Conservation (phyloP, 2,797 vertebrate genomes). For the Sarcoramphus papa region DNA sequence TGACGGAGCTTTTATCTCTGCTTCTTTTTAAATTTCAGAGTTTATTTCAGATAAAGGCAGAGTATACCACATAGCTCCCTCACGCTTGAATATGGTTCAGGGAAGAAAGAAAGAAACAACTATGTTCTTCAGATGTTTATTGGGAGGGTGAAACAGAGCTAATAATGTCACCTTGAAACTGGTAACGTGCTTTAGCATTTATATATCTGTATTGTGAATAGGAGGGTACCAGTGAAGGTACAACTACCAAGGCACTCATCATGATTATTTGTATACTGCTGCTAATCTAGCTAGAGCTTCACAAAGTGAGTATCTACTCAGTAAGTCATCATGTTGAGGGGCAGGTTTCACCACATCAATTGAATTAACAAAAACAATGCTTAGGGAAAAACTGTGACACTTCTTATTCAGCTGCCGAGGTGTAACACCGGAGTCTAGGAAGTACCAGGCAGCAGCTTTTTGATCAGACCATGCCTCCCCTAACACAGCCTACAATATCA, state of each 20-base stretch:
- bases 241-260: not conserved
- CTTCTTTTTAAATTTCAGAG: not conserved
- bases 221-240: not conserved
- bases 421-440: not conserved
- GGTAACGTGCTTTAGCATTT: not conserved
- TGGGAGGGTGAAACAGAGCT: not conserved
- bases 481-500: not conserved
- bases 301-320: not conserved
- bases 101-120: not conserved
- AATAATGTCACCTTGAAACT: not conserved
- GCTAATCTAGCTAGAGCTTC: not conserved
- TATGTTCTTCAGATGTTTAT: not conserved
- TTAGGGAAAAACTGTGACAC: not conserved
- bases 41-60: not conserved
- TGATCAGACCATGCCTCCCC: not conserved
- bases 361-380: not conserved
- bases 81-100: not conserved
- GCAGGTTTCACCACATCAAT: not conserved
- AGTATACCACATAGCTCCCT: not conserved
- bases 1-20: not conserved
- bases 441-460: not conserved
- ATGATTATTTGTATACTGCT: not conserved
- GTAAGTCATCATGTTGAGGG: not conserved
- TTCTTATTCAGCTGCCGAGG: not conserved
- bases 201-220: not conserved